phyloP scores from a whole-genome alignment of 1,140 invertebrate genomes.

The Leptinotarsa lineolata region DNA sequence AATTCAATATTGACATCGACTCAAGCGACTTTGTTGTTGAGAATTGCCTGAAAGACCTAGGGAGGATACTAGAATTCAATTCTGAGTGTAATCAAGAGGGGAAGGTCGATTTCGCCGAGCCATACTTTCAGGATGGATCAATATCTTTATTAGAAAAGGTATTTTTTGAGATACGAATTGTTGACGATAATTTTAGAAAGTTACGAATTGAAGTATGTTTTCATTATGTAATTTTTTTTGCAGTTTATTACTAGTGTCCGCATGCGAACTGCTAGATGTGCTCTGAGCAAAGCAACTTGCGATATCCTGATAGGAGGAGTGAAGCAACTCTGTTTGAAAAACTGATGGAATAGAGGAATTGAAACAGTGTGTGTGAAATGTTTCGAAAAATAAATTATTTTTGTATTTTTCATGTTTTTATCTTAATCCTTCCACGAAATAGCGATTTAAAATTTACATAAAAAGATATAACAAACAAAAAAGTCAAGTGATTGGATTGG shows the following conservation, averaged over 20 bases:
- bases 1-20: conserved; percentile 51
- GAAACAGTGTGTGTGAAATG: not conserved
- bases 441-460: no score
- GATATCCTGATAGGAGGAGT: conserved; percentile 54
- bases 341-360: conserved; percentile 34
- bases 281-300: conserved; percentile 47
- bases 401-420: not conserved
- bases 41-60: conserved; percentile 39
- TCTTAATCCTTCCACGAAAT: no score
- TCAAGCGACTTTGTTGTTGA: conserved; percentile 39
- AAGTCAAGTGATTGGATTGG: no score
- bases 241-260: conserved; percentile 50
- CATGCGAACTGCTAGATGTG: conserved; percentile 52
- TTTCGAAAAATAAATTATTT: conserved; percentile 16
- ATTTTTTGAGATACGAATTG: not conserved
- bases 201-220: not conserved
- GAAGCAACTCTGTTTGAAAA: conserved; percentile 47
- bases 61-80: conserved; percentile 31
- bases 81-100: conserved; percentile 26
- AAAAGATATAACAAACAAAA: no score
- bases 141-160: conserved; percentile 53
- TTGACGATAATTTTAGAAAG: not conserved
- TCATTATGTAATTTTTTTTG: conserved; percentile 33
- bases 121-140: conserved; percentile 50
- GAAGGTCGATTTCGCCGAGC: conserved; percentile 44